A percentile compares a stretch with the other conserved stretches of the same genome.
phyloP scores from a whole-genome alignment of 2,888 invertebrate species.

The Neoitamus cyanurus region DNA sequence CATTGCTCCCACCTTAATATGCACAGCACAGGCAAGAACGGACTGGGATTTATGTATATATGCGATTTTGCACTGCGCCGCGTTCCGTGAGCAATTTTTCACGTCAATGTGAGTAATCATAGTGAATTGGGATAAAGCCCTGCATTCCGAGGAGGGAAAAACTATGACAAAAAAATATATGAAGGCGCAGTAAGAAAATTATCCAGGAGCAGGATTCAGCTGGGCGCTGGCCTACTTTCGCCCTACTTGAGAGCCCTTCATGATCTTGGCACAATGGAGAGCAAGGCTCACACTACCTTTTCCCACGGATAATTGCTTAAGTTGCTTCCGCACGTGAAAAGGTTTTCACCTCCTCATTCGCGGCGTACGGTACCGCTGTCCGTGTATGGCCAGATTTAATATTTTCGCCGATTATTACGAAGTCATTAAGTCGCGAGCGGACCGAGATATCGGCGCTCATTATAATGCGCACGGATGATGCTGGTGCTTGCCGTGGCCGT shows the following conservation, averaged over 20 bases:
- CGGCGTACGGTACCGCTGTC: not conserved
- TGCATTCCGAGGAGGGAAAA: not conserved
- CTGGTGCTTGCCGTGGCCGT: not conserved
- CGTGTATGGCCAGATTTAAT: constrained; percentile 32
- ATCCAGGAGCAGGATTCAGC: not conserved
- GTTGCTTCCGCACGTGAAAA: not conserved
- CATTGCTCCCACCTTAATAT: constrained; percentile 6
- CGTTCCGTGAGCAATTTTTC: not conserved
- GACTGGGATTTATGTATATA: not conserved
- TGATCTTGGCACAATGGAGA: not conserved
- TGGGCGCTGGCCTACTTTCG: not conserved
- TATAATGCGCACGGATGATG: not conserved
- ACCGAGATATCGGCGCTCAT: constrained; percentile 18
- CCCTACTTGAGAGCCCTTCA: not conserved
- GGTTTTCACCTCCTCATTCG: not conserved
- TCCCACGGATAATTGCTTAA: not conserved
- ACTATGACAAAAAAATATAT: constrained; percentile 7
- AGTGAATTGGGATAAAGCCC: constrained; percentile 11
- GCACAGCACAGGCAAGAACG: not conserved
- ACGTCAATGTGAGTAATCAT: constrained; percentile 33
- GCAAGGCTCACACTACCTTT: not conserved
- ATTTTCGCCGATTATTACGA: constrained; percentile 31
- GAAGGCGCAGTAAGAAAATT: constrained; percentile 12
- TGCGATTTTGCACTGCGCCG: not conserved
- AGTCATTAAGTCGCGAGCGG: not conserved